phyloP scores from a whole-genome alignment of 2,888 invertebrate species.

The Tanytarsus gracilentus region DNA sequence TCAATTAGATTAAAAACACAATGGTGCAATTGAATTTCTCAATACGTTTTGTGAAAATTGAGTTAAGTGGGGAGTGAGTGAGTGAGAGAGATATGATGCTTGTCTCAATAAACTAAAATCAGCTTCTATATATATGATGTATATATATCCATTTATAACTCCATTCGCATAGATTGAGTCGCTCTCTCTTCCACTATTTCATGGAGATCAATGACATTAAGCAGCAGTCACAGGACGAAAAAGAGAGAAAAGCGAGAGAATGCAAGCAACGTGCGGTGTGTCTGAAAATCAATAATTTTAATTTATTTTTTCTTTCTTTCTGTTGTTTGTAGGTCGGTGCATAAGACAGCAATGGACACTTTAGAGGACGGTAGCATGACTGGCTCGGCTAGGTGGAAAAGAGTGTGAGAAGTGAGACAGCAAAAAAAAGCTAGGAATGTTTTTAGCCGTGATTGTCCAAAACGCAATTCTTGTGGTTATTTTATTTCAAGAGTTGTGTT shows the following conservation, averaged over 20 bases:
- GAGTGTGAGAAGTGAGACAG: neutral
- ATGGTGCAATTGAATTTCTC: conserved; percentile 16
- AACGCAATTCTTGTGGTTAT: conserved; percentile 27
- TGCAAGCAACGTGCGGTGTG: conserved; percentile 6
- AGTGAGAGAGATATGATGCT: conserved; percentile 13
- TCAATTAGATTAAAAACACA: conserved; percentile 25
- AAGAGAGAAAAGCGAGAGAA: no score
- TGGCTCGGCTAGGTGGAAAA: no score
- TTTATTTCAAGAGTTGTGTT: conserved; percentile 20
- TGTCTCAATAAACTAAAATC: neutral
- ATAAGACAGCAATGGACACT: conserved; percentile 1
- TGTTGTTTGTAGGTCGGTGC: conserved; percentile 25
- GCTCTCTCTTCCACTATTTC: no score
- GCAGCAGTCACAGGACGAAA: neutral
- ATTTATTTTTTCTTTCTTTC: conserved; percentile 21
- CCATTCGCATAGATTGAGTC: neutral
- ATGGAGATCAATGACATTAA: conserved; percentile 21
- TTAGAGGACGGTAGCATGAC: no score
- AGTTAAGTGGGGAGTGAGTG: no score
- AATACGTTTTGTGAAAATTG: conserved; percentile 13
- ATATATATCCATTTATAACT: neutral
- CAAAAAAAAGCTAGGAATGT: neutral
- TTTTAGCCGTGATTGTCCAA: conserved; percentile 27
- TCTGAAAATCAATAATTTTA: conserved; percentile 18
- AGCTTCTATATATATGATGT: neutral